Base-by-base conservation (phyloP, 30 jellyfish, hydroid and myxozoan species). In the Aurelia aurita complex sp. Pacific region DNA sequence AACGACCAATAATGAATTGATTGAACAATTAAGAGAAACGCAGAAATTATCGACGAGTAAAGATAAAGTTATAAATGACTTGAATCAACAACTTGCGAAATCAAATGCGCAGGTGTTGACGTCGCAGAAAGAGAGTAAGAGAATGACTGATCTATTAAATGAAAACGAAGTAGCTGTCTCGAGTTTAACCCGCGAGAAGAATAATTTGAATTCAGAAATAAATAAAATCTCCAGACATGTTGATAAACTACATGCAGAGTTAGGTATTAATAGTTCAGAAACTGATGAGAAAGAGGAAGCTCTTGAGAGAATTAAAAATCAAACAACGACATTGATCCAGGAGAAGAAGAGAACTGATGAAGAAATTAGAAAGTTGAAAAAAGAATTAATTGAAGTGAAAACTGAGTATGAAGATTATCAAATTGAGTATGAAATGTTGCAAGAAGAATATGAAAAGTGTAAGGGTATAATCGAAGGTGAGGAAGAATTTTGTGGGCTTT, bases 361-460 rank as follows among this genome's bases (percentile, higher is more conserved):
- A 34, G 87, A 73, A 23, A 46, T 84, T 0, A 73, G 53, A 35
- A 32, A 65, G 5, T 51, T 84, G 74, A 84, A 63, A 35, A 64
- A 17, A 35, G 87, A 84, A 0, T 15, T 84, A 64, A 33, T 2
- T 6, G 46, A 46, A 23, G 77, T 23, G 11, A 84, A 84, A 35
- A n/a, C 87, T 12, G 93, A 64, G 64, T 38, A 40, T 53, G 90
- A 87, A 53, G 90, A 87, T 7, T 55, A 79, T 53, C 75, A 79
- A 52, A 73, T 62, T 15, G 96, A 70, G 66, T 69, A 69, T 57
- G 77, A 79, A 66, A 69, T 73, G 82, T 29, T 87, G 69, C 85
- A 87, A 61, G 96, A 87, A 13, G 96, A 75, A 50, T 59, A 18
- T 35, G 96, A 73, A 71, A 75, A 78, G 67, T 87, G 87, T 65